Conservation (phyloP, 2,113 vertebrate species). For the Anguilla rostrata region DNA sequence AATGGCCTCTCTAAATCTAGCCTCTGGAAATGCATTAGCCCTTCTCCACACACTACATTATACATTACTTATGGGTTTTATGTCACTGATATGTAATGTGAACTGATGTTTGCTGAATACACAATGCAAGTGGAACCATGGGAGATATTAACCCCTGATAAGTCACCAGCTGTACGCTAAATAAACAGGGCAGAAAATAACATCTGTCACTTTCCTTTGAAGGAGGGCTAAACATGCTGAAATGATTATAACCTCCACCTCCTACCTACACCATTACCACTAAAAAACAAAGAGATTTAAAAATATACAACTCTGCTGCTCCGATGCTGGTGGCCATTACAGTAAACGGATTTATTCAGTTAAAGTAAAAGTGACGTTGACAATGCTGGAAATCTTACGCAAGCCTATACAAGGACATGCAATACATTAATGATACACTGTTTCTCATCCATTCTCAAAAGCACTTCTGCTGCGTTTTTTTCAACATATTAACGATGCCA, state of each 20-base stretch:
- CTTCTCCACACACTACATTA: not conserved
- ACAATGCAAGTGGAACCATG: not conserved
- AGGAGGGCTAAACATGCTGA: not conserved
- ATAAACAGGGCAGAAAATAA: not conserved
- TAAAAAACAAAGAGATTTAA: not conserved
- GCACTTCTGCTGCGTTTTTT: no score
- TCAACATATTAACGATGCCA: no score
- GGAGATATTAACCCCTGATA: not conserved
- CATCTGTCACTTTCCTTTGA: not conserved
- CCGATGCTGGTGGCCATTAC: no score
- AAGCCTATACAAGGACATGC: no score
- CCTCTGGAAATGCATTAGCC: not conserved
- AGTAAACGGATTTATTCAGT: no score
- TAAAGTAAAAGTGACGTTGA: no score
- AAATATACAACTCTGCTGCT: not conserved
- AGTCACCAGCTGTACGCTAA: not conserved
- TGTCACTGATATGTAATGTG: not conserved
- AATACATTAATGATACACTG: no score
- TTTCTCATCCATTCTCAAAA: no score
- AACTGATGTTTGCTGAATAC: not conserved
- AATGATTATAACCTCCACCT: not conserved
- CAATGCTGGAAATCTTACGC: no score
- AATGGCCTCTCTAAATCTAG: not conserved
- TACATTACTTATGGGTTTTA: constrained; percentile 5
- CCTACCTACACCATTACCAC: not conserved